Percentiles rank a stretch among this genome's conserved stretches.
Conservation (phyloP, 2,113 vertebrate species). For the Podarcis raffonei region DNA sequence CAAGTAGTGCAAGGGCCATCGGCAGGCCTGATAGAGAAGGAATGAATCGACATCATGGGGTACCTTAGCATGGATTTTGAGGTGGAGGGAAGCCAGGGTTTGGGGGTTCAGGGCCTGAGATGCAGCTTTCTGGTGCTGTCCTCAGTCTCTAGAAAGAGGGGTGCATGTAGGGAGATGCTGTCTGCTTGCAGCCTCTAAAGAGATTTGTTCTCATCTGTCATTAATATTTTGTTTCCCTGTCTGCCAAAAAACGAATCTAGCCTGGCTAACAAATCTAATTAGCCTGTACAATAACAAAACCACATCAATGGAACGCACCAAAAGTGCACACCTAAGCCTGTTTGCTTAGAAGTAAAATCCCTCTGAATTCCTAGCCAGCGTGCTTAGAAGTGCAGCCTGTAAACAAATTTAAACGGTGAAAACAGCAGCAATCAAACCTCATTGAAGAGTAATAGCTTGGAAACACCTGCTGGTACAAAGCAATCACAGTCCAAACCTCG, state of each 20-base stretch:
- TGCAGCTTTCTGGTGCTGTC: not conserved
- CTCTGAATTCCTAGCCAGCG: too few relatives aligned
- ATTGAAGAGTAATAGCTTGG: not conserved
- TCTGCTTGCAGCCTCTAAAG: not conserved
- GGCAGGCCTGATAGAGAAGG: not conserved
- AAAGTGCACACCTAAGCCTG: not conserved
- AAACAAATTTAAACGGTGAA: not conserved
- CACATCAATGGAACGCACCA: too few relatives aligned
- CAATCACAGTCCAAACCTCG: not conserved
- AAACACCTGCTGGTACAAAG: not conserved
- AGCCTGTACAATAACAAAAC: not conserved
- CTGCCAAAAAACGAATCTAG: not conserved
- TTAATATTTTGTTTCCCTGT: not conserved
- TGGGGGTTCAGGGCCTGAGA: not conserved
- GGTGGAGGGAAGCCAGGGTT: not conserved
- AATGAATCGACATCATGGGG: not conserved
- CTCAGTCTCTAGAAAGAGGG: not conserved
- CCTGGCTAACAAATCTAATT: not conserved
- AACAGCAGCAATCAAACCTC: not conserved
- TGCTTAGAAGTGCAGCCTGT: not conserved
- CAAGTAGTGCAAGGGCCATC: accelerated
- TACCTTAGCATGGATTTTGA: too few relatives aligned
- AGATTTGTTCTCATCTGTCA: not conserved
- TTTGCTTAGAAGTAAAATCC: not conserved
- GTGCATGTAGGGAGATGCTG: too few relatives aligned